These are phyloP conservation scores for Pollenia griseotomentosa DNA, from an alignment of 2,888 invertebrate genomes.

Conservation along the genomic window DNA sequence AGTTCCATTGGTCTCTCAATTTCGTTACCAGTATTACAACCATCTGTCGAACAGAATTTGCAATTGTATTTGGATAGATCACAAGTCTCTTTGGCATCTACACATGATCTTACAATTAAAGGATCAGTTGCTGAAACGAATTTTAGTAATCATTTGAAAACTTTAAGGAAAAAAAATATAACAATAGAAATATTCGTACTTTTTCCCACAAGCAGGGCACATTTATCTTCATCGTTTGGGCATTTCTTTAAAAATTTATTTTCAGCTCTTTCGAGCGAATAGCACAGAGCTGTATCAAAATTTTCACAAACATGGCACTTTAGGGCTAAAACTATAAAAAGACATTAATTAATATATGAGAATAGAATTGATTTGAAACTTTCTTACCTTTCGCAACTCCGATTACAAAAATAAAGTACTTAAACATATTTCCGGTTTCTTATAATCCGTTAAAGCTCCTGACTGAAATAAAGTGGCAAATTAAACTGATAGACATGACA, in stretches of 20 bases:
- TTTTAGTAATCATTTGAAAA: background rate
- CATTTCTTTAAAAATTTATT: slow-evolving; percentile 21
- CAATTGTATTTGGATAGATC: slow-evolving; percentile 30
- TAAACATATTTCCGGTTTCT: slow-evolving; percentile 2
- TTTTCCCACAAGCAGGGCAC: slow-evolving; percentile 42
- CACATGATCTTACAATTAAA: slow-evolving; percentile 27
- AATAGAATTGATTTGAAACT: background rate
- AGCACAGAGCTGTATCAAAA: slow-evolving; percentile 8
- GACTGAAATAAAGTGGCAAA: slow-evolving; percentile 3
- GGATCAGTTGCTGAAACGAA: background rate
- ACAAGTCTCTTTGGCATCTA: background rate
- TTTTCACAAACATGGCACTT: slow-evolving; percentile 49
- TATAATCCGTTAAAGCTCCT: background rate
- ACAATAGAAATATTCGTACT: background rate
- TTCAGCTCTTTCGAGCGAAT: background rate
- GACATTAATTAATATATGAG: background rate
- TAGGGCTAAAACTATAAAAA: slow-evolving; percentile 20
- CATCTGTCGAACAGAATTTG: slow-evolving; percentile 12
- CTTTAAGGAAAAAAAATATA: background rate
- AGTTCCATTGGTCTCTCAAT: background rate
- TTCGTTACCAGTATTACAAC: slow-evolving; percentile 43
- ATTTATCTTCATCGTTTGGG: background rate
- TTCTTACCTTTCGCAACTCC: slow-evolving; percentile 10
- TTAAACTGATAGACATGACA: slow-evolving; percentile 43
- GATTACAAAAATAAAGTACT: background rate